phyloP scores from a whole-genome alignment of 2,113 vertebrate genomes.

The Ictalurus furcatus region DNA sequence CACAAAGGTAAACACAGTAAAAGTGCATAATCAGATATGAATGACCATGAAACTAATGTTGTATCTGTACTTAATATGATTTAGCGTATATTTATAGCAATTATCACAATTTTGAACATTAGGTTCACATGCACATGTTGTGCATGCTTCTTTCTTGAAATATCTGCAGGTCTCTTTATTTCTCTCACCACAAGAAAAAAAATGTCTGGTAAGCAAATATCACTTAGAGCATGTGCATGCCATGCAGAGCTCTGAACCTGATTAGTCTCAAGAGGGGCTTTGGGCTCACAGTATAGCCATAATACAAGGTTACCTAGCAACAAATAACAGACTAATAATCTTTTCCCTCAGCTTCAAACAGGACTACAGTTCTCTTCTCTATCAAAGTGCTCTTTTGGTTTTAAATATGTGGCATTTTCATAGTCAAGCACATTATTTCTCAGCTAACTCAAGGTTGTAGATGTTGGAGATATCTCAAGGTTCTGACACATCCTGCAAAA shows the following conservation, averaged over 20 bases:
- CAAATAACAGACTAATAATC: slow-evolving; percentile 53
- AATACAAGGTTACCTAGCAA: slow-evolving; percentile 65
- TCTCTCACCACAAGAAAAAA: slow-evolving; percentile 34
- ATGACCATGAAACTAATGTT: neutral
- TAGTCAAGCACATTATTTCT: neutral
- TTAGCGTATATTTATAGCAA: neutral
- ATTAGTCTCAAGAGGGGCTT: slow-evolving; percentile 60
- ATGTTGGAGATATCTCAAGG: neutral
- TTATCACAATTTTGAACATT: neutral
- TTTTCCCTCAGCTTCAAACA: slow-evolving; percentile 36
- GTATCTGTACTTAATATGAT: neutral
- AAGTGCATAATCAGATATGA: neutral
- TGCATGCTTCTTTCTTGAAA: neutral
- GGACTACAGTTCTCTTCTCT: slow-evolving; percentile 3
- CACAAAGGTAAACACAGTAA: neutral
- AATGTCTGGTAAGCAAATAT: slow-evolving; percentile 55
- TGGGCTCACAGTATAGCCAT: slow-evolving; percentile 44
- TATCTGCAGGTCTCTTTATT: neutral
- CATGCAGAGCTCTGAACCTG: slow-evolving; percentile 52
- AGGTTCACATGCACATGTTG: neutral
- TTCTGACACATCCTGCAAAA: neutral
- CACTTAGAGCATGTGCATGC: slow-evolving; percentile 46
- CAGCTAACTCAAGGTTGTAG: neutral
- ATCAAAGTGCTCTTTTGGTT: neutral
- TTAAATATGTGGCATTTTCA: neutral